phyloP scores from a whole-genome alignment of 2,888 invertebrate genomes.

The Nasonia oneida region DNA sequence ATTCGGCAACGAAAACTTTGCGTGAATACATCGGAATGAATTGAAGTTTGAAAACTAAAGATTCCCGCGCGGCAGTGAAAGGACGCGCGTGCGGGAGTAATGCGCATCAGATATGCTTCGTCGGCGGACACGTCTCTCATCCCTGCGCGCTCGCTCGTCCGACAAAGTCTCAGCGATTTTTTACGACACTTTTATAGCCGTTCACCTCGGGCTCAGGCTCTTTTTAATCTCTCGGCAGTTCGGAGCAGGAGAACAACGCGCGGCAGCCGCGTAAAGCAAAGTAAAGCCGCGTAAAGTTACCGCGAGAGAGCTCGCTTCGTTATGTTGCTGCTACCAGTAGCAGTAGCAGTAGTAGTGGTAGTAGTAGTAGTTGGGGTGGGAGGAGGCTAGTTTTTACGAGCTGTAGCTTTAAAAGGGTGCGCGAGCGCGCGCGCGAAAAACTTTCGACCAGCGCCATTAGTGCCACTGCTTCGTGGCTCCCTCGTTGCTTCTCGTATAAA shows the following conservation, averaged over 20 bases:
- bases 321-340: background rate
- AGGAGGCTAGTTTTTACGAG: constrained; percentile 37
- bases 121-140: background rate
- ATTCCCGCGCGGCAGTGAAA: background rate
- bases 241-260: background rate
- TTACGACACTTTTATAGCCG: constrained; percentile 53
- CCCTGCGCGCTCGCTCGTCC: background rate
- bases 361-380: background rate
- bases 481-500: constrained; percentile 34
- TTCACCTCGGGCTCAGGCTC: background rate
- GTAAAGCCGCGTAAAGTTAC: constrained; percentile 41
- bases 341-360: too few species aligned
- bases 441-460: constrained; percentile 37
- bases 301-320: constrained; percentile 5
- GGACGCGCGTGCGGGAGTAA: background rate
- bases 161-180: constrained; percentile 24
- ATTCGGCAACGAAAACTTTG: background rate
- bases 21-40: background rate
- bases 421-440: constrained; percentile 1
- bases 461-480: constrained; percentile 16
- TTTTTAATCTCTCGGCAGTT: constrained; percentile 44
- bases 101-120: constrained; percentile 6
- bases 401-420: constrained; percentile 39
- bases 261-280: constrained; percentile 44
- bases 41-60: constrained; percentile 8